These are phyloP conservation scores for Ictalurus punctatus DNA, from an alignment of 2,113 vertebrate species.

Conservation along the genomic window DNA sequence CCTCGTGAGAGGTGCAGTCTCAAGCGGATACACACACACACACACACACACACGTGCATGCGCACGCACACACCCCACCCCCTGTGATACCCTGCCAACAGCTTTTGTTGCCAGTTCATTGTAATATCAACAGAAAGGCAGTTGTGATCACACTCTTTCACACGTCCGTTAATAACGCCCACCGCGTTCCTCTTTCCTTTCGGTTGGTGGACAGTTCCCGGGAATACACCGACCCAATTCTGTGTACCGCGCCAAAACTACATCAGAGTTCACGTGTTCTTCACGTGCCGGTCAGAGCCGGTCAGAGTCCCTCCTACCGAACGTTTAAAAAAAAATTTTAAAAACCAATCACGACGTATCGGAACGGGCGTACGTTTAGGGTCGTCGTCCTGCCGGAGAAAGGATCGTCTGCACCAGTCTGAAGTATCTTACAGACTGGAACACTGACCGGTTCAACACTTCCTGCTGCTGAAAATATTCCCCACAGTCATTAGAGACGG, in stretches of 20 bases:
- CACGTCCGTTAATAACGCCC: background rate
- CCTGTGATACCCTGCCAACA: background rate
- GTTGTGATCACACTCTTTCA: background rate
- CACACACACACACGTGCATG: background rate
- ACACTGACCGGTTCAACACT: too few species aligned
- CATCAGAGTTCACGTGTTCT: background rate
- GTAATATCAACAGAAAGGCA: conserved; percentile 6
- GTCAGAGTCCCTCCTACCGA: too few species aligned
- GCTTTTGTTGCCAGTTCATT: background rate
- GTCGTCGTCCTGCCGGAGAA: too few species aligned
- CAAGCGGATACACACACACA: background rate
- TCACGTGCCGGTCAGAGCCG: background rate
- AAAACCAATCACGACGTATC: too few species aligned
- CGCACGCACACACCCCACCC: conserved; percentile 2
- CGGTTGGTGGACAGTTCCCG: background rate
- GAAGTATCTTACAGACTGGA: too few species aligned
- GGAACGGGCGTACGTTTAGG: too few species aligned
- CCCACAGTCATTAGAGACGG: too few species aligned
- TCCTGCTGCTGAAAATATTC: too few species aligned
- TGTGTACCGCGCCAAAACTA: background rate
- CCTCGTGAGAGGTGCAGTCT: conserved; percentile 27
- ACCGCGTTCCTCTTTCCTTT: background rate
- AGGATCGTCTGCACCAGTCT: too few species aligned
- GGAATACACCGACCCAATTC: background rate
- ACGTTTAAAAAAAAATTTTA: too few species aligned